Evolutionary conservation across 2,113 vertebrate genomes (phyloP).

Genomic region (Ginglymostoma cirratum): DNA sequence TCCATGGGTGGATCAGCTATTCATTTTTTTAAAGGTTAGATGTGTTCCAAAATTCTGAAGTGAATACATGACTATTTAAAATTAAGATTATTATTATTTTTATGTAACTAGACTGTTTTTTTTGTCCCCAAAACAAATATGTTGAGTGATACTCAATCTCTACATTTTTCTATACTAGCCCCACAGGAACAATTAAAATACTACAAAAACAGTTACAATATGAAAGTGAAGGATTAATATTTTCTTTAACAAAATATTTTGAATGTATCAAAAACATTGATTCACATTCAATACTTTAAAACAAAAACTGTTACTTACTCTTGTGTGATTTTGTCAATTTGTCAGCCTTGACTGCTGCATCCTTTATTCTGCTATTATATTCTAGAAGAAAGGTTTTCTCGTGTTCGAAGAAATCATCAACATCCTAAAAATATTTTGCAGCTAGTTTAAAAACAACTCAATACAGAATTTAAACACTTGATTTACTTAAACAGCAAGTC

Average conservation of each 20-base stretch:
- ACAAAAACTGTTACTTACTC: constrained; percentile 63
- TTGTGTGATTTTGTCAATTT: constrained; percentile 97
- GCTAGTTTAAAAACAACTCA: constrained; percentile 7
- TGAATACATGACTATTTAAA: background rate
- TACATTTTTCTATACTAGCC: background rate
- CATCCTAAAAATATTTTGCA: constrained; percentile 64
- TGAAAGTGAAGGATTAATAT: background rate
- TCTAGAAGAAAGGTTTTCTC: constrained; percentile 97
- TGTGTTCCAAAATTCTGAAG: background rate
- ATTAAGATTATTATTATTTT: background rate
- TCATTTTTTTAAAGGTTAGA: background rate
- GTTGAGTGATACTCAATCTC: background rate
- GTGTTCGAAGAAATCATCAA: constrained; percentile 97
- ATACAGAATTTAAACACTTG: constrained; percentile 4
- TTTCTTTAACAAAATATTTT: background rate
- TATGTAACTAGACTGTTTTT: background rate
- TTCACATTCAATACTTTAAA: background rate
- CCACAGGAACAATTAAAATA: background rate
- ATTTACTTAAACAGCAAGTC: background rate
- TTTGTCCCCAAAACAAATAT: background rate
- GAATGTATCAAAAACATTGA: background rate
- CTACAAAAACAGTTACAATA: background rate
- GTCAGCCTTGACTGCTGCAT: constrained; percentile 89
- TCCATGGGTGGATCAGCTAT: background rate
- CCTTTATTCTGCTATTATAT: constrained; percentile 95